Base-by-base conservation (phyloP, 2,797 vertebrate species). In the Sorex maritimensis region DNA sequence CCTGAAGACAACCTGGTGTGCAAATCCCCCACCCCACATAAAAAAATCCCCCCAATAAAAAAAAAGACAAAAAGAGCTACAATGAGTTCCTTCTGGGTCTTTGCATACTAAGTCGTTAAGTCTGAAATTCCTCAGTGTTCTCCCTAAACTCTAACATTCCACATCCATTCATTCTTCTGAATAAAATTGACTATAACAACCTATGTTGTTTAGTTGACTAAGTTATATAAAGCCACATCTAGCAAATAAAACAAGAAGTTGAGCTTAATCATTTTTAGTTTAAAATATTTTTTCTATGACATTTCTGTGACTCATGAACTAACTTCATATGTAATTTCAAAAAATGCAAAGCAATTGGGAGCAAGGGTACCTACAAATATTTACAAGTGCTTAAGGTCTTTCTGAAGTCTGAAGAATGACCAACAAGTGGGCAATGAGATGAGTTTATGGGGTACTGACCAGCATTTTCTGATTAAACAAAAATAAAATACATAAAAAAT, bases 391-490 rank as follows among this genome's bases (percentile, higher is more conserved):
- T 28, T 21, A 38, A 72, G 11, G 7, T 61, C 46, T 67, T 71
- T 61, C 52, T 38, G 41, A 68, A 78, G 14, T 2, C 19, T 38
- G 46, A 26, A 23, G 55, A 71, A 38, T 9, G 38, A 41, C 19
- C 6, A 5, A 2, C 1, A 34, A 28, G n/a, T 2, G 0, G 1
- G 6, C 14, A 7, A 38, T 26, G 15, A 61, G 34, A 44, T 6
- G 14, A 63, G 21, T 81, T 55, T 55, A 9, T 75, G 71, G 14
- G 7, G 11, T 46, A 65, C 6, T 55, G n/a, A 72, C 44, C 4
- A 71, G 74, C 12, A 77, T 28, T 63, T 86, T 65, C n/a, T 34
- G 30, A 49, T 49, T 12, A 69, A 58, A 77, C 6, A 75, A 58
- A 44, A 67, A 86, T 34, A 49, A 75, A 81, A 34, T 34, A 34